A percentile compares a stretch with the other conserved stretches of the same genome.
Evolutionary conservation across 1,140 invertebrate genomes (phyloP).

Genomic region (Caenorhabditis latens): DNA sequence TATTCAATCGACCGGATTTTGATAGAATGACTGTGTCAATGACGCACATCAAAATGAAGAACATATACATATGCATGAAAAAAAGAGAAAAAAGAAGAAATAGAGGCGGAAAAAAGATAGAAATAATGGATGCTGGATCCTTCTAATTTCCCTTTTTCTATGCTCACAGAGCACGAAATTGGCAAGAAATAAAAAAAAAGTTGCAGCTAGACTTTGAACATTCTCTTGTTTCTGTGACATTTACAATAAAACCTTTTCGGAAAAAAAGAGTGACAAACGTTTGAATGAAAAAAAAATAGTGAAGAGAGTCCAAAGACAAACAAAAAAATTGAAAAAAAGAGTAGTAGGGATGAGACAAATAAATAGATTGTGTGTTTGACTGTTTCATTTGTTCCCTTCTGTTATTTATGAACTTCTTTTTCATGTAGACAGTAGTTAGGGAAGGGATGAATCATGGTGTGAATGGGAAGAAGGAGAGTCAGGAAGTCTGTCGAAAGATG

Average conservation of each 20-base stretch:
- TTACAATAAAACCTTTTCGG: slow-evolving; percentile 12
- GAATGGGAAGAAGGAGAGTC: not conserved
- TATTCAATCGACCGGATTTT: not conserved
- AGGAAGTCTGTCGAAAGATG: not conserved
- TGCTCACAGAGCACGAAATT: not conserved
- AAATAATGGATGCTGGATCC: slow-evolving; percentile 17
- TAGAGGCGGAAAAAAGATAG: not conserved
- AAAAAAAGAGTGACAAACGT: slow-evolving; percentile 27
- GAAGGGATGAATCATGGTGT: not conserved
- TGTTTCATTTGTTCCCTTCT: not conserved
- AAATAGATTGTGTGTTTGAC: not conserved
- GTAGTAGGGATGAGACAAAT: not conserved
- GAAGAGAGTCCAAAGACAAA: slow-evolving; percentile 20
- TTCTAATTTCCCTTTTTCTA: slow-evolving; percentile 11
- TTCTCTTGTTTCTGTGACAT: slow-evolving; percentile 46
- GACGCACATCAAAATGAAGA: not conserved
- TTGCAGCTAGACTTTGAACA: slow-evolving; percentile 9
- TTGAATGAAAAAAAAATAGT: not conserved
- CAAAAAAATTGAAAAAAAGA: not conserved
- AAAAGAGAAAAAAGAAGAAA: not conserved
- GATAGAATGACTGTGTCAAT: not conserved
- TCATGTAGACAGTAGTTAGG: not conserved
- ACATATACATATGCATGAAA: not conserved
- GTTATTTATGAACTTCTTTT: not conserved
- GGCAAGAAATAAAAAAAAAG: not conserved